These are phyloP conservation scores for Sebastes dallii DNA, from an alignment of 2,797 vertebrate genomes.

Conservation along the genomic window DNA sequence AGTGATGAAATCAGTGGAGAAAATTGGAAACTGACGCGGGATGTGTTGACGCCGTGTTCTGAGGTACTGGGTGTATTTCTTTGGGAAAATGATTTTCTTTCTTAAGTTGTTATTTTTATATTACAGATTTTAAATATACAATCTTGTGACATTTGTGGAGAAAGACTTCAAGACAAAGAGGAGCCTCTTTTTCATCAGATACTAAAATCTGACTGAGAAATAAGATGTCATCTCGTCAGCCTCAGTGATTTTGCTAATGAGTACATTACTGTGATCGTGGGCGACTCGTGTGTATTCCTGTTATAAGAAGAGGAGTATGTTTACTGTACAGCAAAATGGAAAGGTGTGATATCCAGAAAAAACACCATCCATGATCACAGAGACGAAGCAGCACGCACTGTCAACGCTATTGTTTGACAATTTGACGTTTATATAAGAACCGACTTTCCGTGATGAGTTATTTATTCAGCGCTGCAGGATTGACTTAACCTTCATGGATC, in stretches of 20 bases:
- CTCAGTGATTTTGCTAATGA: background rate
- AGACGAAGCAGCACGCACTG: background rate
- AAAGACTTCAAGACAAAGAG: background rate
- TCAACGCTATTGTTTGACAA: background rate
- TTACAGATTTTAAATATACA: background rate
- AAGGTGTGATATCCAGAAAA: conserved; percentile 7
- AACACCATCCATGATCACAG: background rate
- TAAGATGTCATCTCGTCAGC: background rate
- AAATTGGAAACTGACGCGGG: background rate
- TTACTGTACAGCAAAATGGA: conserved; percentile 3
- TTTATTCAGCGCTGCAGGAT: conserved; percentile 4
- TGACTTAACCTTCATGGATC: background rate
- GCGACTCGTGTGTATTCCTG: conserved; percentile 1
- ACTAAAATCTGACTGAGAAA: background rate
- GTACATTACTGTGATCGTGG: background rate
- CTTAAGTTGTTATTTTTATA: background rate
- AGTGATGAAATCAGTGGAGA: background rate
- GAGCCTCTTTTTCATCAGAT: background rate
- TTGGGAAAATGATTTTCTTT: background rate
- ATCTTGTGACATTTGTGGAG: background rate
- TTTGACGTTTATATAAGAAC: background rate
- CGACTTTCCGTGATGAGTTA: background rate
- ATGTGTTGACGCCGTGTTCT: background rate
- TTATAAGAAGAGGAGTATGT: conserved; percentile 11
- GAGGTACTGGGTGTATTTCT: background rate